Base-by-base conservation (phyloP, 1,140 invertebrate species). In the Chironomus tepperi region DNA sequence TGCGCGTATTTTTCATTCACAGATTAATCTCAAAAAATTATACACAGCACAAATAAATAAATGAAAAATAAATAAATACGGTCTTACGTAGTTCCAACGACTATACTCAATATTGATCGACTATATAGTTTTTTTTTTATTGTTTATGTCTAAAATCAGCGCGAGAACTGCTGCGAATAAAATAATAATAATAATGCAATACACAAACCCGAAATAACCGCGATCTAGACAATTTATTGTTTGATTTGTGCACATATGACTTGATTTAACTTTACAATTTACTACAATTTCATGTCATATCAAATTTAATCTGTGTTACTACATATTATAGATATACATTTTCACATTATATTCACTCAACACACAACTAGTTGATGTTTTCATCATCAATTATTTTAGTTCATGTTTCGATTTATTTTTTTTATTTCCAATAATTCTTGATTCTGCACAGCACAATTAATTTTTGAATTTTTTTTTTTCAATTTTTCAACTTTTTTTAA, bases 251-350 rank as follows among this genome's bases (percentile, higher is more conserved):
- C 47, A 57, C 47, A 57, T 57, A 57, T 57, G 47, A 57, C 12
- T 34, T 34, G 12, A n/a, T 57, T 57, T 57, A 5, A 57, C 1
- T 57, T 57, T 57, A 57, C 47, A n/a, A 15, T 34, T 43, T 47
- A 47, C 47, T 57, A 57, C 47, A 57, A 57, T 57, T 57, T 57
- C 47, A 57, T 57, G 47, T 57, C 47, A 57, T 57, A 57, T 57
- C 12, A n/a, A 57, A 57, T 57, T n/a, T 57, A 57, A 57, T 57
- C 47, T 57, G 24, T 34, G 24, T 15, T 15, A 57, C 47, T 57
- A 57, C 47, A 57, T n/a, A 57, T 15, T 57, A 15, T 57, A n/a
- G n/a, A n/a, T n/a, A n/a, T n/a, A n/a, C 1, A 5, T 57, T 12
- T 2, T 47, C 15, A 34, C 24, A 34, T 34, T n/a, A 34, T 2